Evolutionary conservation across 2,888 invertebrate species (phyloP), one percentile per base, ranked within the genome.

Genomic region (Phortica magna): DNA sequence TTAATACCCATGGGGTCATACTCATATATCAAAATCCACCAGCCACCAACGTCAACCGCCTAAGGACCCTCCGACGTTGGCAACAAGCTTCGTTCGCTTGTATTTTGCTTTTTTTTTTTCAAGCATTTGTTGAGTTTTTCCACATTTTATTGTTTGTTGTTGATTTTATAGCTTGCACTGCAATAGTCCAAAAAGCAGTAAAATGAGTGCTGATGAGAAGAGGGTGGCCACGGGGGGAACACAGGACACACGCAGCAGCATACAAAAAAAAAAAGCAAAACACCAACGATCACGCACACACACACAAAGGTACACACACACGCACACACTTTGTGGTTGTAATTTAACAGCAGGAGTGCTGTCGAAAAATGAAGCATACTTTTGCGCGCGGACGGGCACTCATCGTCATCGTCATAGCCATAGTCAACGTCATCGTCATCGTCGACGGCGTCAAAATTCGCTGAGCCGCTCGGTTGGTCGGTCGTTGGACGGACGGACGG

Each of bases 341-440:
- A 87, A 87, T 83, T 79, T 84, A 87, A 76, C 84, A 81, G 78
- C 80, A 76, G 84, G 86, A 42, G 80, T 75, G 80, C 79, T 78
- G 10, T 71, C 59, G 59, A 59, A 59, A 59, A 14, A 19, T 59
- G 59, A 17, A 59, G 59, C 59, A 59, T 7, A 59, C 59, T 59
- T 59, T 59, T 59, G 59, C 14, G 17, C 59, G 14, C 59, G 4
- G 14, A 2, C 59, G 4, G 14, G 19, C 48, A 48, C 48, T 48
- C 14, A 48, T 2, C 10, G 43, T 43, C 10, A 10, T 43, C 43
- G 48, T 48, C 48, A 48, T 12, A 31, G 31, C 5, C 31, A 31
- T 31, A 0, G 31, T 48, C 14, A 48, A 5, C 10, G 48, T 48
- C 14, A 7, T 48, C 48, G 48, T 48, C 48, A 48, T 12, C 53